Evolutionary conservation across 1,140 invertebrate genomes (phyloP).

Genomic region (Conus ventricosus): DNA sequence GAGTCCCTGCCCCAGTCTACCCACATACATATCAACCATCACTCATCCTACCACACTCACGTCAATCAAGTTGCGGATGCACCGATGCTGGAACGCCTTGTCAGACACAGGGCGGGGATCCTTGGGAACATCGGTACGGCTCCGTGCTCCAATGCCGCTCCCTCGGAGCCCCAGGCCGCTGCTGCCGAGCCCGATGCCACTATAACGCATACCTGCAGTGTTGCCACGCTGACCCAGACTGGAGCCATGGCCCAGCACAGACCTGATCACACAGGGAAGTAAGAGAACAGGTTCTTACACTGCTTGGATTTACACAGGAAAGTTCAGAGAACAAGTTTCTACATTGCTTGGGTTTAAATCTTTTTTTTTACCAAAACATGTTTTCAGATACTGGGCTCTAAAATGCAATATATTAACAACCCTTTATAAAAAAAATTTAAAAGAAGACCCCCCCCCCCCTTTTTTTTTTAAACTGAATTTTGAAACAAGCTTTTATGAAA

Average conservation of each 20-base stretch:
- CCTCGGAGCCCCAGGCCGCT: constrained; percentile 7
- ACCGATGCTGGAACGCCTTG: constrained; percentile 55
- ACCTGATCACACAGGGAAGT: neutral
- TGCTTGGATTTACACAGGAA: too few relatives aligned
- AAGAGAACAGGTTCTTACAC: neutral
- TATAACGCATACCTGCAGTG: neutral
- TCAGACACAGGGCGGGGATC: constrained; percentile 63
- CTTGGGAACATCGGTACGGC: constrained; percentile 56
- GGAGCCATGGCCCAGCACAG: neutral
- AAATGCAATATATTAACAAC: too few relatives aligned
- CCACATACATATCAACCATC: constrained; percentile 54
- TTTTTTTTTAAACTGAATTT: too few relatives aligned
- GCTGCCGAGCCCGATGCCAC: constrained; percentile 11
- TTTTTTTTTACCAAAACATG: too few relatives aligned
- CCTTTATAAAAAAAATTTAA: too few relatives aligned
- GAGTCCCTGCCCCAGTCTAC: too few relatives aligned
- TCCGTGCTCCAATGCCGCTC: constrained; percentile 56
- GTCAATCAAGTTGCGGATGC: constrained; percentile 56
- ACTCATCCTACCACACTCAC: constrained; percentile 39
- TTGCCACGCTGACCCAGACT: neutral
- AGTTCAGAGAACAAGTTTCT: too few relatives aligned
- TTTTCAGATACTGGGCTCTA: too few relatives aligned
- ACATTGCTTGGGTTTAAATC: too few relatives aligned
- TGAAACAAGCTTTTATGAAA: too few relatives aligned
- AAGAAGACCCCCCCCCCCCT: too few relatives aligned